Percentiles rank a stretch among this genome's conserved stretches.
Conservation (phyloP, 2,113 vertebrate species). For the Odocoileus hemionus region DNA sequence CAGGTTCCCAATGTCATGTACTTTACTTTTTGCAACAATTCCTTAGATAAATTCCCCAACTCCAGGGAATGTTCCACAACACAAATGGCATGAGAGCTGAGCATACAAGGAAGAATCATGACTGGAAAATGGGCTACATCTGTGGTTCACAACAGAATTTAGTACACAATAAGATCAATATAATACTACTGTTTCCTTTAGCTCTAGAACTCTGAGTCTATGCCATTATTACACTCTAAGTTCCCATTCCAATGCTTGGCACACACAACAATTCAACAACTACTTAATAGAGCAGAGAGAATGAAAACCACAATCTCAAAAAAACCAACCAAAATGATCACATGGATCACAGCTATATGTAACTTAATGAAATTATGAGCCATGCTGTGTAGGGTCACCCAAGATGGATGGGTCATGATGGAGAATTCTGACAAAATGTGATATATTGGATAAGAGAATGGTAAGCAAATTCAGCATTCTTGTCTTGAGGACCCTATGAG, state of each 20-base stretch:
- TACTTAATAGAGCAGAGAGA: neutral
- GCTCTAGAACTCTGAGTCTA: neutral
- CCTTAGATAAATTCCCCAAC: neutral
- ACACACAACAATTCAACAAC: neutral
- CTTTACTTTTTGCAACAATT: neutral
- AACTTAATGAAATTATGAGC: neutral
- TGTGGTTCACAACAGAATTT: neutral
- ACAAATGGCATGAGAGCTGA: neutral
- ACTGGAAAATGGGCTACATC: neutral
- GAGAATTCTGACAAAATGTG: neutral
- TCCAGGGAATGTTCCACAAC: neutral
- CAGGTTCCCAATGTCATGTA: neutral
- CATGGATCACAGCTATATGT: neutral
- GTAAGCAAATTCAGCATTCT: neutral
- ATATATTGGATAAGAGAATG: neutral
- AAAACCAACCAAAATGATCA: neutral
- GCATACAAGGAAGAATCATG: neutral
- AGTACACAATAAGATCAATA: neutral
- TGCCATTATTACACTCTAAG: neutral
- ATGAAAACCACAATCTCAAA: neutral
- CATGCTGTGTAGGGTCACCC: neutral
- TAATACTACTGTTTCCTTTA: neutral
- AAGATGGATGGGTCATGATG: neutral
- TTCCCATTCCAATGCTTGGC: neutral
- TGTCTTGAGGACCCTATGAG: neutral